Evolutionary conservation across 1,140 invertebrate genomes (phyloP), one percentile per base, ranked within the genome.

Genomic region (Cydia strobilella): DNA sequence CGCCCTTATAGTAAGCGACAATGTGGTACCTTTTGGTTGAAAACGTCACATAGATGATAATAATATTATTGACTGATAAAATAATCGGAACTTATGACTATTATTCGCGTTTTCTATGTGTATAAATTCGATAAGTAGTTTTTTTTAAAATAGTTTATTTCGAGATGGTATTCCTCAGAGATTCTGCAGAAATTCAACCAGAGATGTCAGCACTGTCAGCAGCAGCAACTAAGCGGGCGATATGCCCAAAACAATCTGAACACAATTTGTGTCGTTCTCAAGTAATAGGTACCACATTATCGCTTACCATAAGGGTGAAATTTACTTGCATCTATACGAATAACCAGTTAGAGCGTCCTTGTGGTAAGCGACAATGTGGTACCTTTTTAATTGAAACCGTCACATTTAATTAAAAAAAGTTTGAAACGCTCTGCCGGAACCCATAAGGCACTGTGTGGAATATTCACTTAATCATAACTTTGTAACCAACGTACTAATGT

Each of bases 361-460:
- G n/a, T n/a, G n/a, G n/a, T n/a, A n/a, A n/a, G n/a, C n/a, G n/a
- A n/a, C n/a, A n/a, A n/a, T n/a, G n/a, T n/a, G n/a, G n/a, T n/a
- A n/a, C n/a, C n/a, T n/a, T n/a, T n/a, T n/a, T n/a, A n/a, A n/a
- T n/a, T n/a, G n/a, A n/a, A n/a, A n/a, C n/a, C n/a, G n/a, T n/a
- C n/a, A n/a, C n/a, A n/a, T 45, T 13, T 45, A 45, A 5, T 42
- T 45, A n/a, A 51, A n/a, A 51, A 18, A 69, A 15, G 18, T 35
- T 18, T n/a, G 27, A 35, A 5, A 51, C 9, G n/a, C 48, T n/a
- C n/a, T 5, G 48, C 31, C 31, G 65, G 65, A 69, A 69, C 65
- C 65, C 65, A 12, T 7, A 31, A 35, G 65, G 65, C 65, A 69
- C 65, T 35, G 65, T n/a, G 65, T 35, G 27, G n/a, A 39, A 20